Conservation (phyloP, 2,113 vertebrate species). For the Globicephala melas region DNA sequence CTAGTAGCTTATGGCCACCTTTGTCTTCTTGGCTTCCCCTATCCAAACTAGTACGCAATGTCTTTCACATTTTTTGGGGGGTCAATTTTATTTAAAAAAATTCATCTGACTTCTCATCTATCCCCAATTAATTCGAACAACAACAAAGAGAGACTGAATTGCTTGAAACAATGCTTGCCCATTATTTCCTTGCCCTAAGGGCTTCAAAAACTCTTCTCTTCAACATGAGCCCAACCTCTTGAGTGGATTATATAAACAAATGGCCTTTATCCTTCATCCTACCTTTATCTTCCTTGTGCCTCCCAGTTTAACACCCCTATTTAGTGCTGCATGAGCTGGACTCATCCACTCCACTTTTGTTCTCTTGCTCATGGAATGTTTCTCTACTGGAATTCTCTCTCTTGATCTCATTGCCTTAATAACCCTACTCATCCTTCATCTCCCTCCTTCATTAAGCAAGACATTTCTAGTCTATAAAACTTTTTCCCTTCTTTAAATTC, state of each 20-base stretch:
- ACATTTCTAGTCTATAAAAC: background rate
- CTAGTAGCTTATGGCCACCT: fast-evolving
- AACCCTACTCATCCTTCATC: background rate
- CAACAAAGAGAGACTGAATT: background rate
- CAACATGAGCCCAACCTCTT: background rate
- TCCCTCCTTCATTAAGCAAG: background rate
- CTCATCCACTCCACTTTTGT: background rate
- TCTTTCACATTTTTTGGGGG: background rate
- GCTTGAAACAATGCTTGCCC: background rate
- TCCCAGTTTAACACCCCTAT: background rate
- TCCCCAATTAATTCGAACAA: background rate
- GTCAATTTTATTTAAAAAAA: background rate
- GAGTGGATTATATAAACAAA: background rate
- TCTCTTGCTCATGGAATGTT: background rate
- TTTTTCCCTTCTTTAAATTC: background rate
- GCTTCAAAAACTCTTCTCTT: background rate
- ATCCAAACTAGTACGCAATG: background rate
- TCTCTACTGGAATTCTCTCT: background rate
- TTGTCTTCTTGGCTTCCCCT: background rate
- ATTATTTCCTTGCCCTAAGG: background rate
- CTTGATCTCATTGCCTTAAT: background rate
- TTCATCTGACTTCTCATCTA: background rate
- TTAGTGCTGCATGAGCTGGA: fast-evolving
- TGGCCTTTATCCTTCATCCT: background rate
- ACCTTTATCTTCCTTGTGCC: background rate